A percentile compares a stretch with the other conserved stretches of the same genome.
These are phyloP conservation scores for Tryphoninae sp. DNA, from an alignment of 2,888 invertebrate species.

Conservation along the genomic window DNA sequence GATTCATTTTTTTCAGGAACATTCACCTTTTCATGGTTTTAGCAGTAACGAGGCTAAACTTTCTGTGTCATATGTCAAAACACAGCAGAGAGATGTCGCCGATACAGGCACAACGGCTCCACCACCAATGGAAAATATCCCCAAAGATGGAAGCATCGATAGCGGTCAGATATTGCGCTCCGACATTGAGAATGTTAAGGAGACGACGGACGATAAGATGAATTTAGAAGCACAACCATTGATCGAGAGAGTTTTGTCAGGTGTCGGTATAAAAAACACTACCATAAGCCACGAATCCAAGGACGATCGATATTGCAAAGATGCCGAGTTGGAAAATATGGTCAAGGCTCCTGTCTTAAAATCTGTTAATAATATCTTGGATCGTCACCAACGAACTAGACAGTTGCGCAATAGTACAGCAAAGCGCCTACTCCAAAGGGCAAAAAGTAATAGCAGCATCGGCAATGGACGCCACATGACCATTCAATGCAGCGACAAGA, in stretches of 20 bases:
- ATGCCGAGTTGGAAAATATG: conserved; percentile 71
- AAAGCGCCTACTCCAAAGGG: conserved; percentile 77
- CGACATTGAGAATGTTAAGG: conserved; percentile 42
- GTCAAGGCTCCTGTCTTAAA: conserved; percentile 75
- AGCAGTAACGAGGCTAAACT: conserved; percentile 78
- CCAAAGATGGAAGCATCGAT: conserved; percentile 27
- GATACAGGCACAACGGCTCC: conserved; percentile 59
- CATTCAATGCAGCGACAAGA: conserved; percentile 75
- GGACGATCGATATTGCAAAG: conserved; percentile 67
- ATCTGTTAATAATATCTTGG: conserved; percentile 78
- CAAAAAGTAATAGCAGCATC: conserved; percentile 72
- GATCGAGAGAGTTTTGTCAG: conserved; percentile 49
- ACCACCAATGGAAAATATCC: conserved; percentile 6
- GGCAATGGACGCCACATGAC: conserved; percentile 68
- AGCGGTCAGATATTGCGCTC: conserved; percentile 23
- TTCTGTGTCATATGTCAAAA: conserved; percentile 75
- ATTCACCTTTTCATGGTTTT: conserved; percentile 80
- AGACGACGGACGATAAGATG: conserved; percentile 39
- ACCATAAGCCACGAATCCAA: conserved; percentile 42
- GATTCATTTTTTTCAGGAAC: conserved; percentile 72
- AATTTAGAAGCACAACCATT: conserved; percentile 34
- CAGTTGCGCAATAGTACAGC: conserved; percentile 78
- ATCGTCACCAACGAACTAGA: conserved; percentile 77
- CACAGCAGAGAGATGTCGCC: conserved; percentile 73
- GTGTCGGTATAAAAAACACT: conserved; percentile 58